Conservation (phyloP, 2,113 vertebrate species). For the Lepus americanus region DNA sequence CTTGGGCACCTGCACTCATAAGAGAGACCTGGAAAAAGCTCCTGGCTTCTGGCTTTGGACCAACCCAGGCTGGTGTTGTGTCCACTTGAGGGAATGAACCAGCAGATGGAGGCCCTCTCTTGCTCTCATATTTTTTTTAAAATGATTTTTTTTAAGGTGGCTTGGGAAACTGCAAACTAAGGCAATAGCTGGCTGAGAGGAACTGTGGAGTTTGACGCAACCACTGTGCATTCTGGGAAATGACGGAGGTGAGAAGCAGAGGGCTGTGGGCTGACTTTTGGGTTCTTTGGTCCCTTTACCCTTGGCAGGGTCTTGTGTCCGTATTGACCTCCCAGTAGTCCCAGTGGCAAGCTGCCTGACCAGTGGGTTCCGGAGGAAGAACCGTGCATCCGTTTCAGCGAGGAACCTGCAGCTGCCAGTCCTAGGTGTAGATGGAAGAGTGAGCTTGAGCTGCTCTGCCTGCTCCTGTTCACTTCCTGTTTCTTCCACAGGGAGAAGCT, state of each 20-base stretch:
- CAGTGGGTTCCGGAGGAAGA: background rate
- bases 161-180: background rate
- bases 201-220: no score
- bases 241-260: accelerated
- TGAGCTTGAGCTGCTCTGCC: background rate
- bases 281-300: background rate
- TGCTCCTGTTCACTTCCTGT: background rate
- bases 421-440: background rate
- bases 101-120: no score
- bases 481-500: background rate
- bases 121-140: no score
- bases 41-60: no score
- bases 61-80: no score
- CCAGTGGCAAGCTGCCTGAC: background rate
- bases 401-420: accelerated
- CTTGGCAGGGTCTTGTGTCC: background rate
- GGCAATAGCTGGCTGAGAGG: no score
- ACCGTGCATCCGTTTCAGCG: no score
- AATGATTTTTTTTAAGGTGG: background rate
- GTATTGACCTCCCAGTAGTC: background rate
- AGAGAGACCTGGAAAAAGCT: no score
- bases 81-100: no score
- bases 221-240: no score
- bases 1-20: no score
- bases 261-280: background rate